These are phyloP conservation scores for Arctopsyche grandis DNA, from an alignment of 1,140 invertebrate genomes.

Conservation along the genomic window DNA sequence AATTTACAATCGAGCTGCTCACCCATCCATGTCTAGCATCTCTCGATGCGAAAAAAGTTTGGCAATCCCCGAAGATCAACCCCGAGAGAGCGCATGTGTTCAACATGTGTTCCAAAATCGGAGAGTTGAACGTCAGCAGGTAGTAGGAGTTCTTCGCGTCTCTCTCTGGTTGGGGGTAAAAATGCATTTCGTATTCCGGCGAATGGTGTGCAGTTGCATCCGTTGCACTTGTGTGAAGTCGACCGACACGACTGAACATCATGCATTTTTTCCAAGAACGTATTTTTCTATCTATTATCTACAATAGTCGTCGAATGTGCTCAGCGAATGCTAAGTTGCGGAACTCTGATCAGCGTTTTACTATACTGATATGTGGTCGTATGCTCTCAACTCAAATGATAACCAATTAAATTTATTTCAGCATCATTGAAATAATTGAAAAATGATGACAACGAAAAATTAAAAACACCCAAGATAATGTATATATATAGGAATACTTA, in stretches of 20 bases:
- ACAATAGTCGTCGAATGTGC: background rate
- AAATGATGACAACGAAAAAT: no score
- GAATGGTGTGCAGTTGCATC: conserved; percentile 6
- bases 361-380: no score
- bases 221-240: background rate
- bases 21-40: background rate
- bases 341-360: no score
- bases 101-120: background rate
- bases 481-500: no score
- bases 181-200: conserved; percentile 27
- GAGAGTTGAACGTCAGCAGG: background rate
- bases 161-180: background rate
- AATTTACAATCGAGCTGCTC: no score
- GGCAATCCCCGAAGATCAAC: background rate
- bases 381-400: no score
- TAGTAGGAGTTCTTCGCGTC: no score
- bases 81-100: background rate
- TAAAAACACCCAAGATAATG: no score
- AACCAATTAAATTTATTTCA: no score
- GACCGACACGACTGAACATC: background rate
- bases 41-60: background rate
- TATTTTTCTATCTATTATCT: background rate
- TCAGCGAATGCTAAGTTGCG: background rate
- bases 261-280: background rate
- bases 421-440: no score